A percentile compares a stretch with the other conserved stretches of the same genome.
phyloP scores from a whole-genome alignment of 2,113 vertebrate species.

The Thamnophis sirtalis region DNA sequence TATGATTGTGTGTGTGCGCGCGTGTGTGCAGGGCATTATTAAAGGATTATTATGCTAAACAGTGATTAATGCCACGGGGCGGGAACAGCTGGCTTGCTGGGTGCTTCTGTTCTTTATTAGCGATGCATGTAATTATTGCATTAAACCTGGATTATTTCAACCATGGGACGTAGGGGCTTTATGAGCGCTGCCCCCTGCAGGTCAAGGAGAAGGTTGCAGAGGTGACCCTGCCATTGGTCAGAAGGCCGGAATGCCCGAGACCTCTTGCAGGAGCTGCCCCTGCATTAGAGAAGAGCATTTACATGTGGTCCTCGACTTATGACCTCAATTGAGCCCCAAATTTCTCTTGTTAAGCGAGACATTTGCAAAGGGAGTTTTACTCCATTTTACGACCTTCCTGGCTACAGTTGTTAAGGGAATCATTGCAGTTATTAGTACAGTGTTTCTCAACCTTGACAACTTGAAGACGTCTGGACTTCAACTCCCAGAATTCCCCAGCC shows the following conservation, averaged over 20 bases:
- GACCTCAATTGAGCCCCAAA: too few species aligned
- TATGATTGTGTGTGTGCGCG: not conserved
- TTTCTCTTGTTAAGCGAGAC: too few species aligned
- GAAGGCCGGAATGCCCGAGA: too few species aligned
- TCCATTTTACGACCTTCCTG: too few species aligned
- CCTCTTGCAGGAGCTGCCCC: not conserved
- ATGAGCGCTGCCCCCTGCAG: not conserved
- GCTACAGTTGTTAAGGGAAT: too few species aligned
- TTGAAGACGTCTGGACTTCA: too few species aligned
- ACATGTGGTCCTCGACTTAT: too few species aligned
- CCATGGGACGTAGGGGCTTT: not conserved
- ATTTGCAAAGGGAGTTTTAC: too few species aligned
- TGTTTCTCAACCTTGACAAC: too few species aligned
- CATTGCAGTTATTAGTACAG: too few species aligned
- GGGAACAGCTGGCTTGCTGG: slow-evolving; percentile 21
- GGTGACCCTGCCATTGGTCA: not conserved
- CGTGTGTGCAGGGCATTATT: not conserved
- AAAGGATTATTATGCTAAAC: slow-evolving; percentile 18
- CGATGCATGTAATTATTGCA: slow-evolving; percentile 30
- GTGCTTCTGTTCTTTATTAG: slow-evolving; percentile 9
- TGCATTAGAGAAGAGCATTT: not conserved
- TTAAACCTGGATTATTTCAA: slow-evolving; percentile 25
- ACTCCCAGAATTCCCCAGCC: too few species aligned
- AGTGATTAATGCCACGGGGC: slow-evolving; percentile 6
- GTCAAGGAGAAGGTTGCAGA: not conserved